phyloP scores from a whole-genome alignment of 2,888 invertebrate genomes.

The Hypolimnas misippus region DNA sequence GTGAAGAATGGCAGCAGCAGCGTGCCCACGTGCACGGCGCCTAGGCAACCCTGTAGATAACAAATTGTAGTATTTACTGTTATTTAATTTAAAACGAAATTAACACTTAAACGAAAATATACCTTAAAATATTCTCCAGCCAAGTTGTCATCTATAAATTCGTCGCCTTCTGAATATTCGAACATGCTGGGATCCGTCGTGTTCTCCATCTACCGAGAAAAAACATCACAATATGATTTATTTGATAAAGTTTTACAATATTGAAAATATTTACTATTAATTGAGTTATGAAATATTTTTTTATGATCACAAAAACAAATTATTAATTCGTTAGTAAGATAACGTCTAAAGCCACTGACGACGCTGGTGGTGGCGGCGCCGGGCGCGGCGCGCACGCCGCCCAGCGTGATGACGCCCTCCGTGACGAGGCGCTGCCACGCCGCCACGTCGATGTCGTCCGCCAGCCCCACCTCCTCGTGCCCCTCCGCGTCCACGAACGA shows the following conservation, averaged over 20 bases:
- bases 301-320: no score
- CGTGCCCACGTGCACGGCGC: conserved; percentile 93
- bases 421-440: conserved; percentile 79
- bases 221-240: neutral
- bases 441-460: conserved; percentile 73
- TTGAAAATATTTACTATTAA: no score
- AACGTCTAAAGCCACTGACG: neutral
- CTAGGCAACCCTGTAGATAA: conserved; percentile 90
- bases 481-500: conserved; percentile 80
- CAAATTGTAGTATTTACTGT: neutral
- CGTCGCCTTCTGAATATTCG: conserved; percentile 71
- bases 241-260: no score
- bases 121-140: conserved; percentile 79
- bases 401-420: conserved; percentile 70
- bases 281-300: no score
- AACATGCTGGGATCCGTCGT: conserved; percentile 62
- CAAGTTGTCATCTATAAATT: conserved; percentile 64
- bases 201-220: conserved; percentile 55
- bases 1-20: conserved; percentile 94
- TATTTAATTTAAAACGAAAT: no score
- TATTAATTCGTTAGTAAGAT: no score
- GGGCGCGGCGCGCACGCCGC: conserved; percentile 55
- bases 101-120: no score
- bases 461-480: conserved; percentile 78
- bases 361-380: conserved; percentile 37